Conservation (phyloP, 2,113 vertebrate genomes). For the Calidris pygmaea region DNA sequence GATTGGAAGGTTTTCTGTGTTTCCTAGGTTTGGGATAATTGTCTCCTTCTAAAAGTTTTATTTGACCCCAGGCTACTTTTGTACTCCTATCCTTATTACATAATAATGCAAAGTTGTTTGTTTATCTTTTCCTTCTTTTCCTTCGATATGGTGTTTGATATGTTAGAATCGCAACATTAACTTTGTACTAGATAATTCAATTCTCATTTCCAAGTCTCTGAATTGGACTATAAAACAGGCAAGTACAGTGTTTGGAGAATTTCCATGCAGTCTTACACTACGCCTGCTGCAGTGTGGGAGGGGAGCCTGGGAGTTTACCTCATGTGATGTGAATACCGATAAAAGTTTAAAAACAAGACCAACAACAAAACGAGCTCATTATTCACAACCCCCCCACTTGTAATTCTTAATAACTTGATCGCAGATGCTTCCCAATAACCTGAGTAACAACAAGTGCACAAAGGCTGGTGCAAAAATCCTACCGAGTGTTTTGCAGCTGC, state of each 20-base stretch:
- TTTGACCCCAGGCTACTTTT: neutral
- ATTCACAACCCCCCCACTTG: neutral
- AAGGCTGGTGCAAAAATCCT: neutral
- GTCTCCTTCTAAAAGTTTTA: neutral
- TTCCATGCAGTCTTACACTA: neutral
- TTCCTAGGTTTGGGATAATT: neutral
- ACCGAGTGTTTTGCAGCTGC: neutral
- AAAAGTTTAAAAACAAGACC: neutral
- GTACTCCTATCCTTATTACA: neutral
- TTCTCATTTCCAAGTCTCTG: neutral
- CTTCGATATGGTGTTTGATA: neutral
- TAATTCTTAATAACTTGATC: neutral
- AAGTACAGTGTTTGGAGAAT: neutral
- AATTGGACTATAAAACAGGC: neutral
- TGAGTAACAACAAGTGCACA: neutral
- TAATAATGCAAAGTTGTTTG: neutral
- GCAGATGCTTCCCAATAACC: neutral
- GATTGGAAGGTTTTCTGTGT: neutral
- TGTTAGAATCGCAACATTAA: neutral
- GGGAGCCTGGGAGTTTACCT: neutral
- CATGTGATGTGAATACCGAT: neutral
- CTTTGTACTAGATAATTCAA: neutral
- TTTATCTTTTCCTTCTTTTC: neutral
- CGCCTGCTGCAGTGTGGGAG: neutral
- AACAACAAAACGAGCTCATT: neutral